Conservation (phyloP, 2,113 vertebrate genomes). For the Vicugna pacos region DNA sequence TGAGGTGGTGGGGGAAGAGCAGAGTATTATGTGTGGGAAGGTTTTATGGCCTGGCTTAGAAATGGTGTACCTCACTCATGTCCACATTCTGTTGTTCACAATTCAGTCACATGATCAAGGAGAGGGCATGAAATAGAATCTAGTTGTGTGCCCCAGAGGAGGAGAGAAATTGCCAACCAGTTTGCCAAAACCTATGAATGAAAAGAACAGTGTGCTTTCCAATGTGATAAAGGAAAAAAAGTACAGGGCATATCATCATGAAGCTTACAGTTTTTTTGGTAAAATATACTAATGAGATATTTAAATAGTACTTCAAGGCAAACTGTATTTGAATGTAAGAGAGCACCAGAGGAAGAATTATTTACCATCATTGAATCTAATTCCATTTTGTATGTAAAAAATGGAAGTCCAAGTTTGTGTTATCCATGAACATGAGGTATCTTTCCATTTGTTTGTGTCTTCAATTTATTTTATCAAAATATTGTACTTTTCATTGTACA, state of each 20-base stretch:
- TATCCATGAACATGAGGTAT: background rate
- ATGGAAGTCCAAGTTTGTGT: background rate
- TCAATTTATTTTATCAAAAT: background rate
- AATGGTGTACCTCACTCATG: background rate
- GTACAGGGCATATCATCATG: background rate
- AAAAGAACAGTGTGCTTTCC: background rate
- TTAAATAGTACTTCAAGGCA: background rate
- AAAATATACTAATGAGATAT: constrained; percentile 4
- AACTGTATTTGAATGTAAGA: constrained; percentile 8
- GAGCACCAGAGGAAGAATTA: background rate
- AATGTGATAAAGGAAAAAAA: background rate
- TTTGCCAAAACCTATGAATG: background rate
- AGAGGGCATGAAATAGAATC: background rate
- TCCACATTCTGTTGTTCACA: background rate
- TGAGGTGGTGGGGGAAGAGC: too few species aligned
- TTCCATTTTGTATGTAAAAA: background rate
- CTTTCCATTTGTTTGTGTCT: constrained; percentile 11
- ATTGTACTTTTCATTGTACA: background rate
- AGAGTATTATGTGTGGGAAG: background rate
- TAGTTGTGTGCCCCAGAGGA: background rate
- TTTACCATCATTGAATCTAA: background rate
- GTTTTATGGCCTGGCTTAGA: background rate
- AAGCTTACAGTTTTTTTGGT: background rate
- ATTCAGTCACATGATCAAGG: background rate
- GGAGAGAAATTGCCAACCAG: background rate